Evolutionary conservation across 1,140 invertebrate genomes (phyloP).

Genomic region (Lutraria rhynchaena): DNA sequence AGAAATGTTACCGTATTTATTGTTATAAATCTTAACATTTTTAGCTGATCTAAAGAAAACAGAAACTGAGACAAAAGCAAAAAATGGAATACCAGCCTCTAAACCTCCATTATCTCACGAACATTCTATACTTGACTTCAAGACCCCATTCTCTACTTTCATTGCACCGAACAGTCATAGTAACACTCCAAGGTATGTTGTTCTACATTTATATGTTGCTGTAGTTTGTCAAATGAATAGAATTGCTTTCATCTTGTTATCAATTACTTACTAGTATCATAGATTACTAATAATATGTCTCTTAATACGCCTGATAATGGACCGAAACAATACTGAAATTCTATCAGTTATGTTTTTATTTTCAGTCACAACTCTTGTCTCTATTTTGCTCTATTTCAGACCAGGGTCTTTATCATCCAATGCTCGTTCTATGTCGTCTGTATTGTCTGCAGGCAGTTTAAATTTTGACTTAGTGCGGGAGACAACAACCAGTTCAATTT

Average conservation of each 20-base stretch:
- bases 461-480: conserved; percentile 5
- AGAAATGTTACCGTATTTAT: background rate
- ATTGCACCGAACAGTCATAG: conserved; percentile 3
- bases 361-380: background rate
- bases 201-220: background rate
- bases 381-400: background rate
- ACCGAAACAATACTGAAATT: background rate
- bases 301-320: background rate
- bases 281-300: background rate
- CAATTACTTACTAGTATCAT: background rate
- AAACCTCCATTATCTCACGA: background rate
- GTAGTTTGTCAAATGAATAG: background rate
- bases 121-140: background rate
- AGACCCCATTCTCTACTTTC: background rate
- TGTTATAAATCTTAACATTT: background rate
- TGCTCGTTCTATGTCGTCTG: background rate
- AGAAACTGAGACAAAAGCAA: background rate
- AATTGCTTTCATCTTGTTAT: background rate
- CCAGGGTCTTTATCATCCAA: background rate
- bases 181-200: conserved; percentile 8
- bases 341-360: background rate
- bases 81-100: background rate
- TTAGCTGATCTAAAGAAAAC: background rate
- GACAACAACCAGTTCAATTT: background rate
- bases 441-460: background rate